Percentiles rank a stretch among this genome's conserved stretches.
phyloP scores from a whole-genome alignment of 37 sponge, comb jelly and placozoan species.

The Eunapius fragilis region DNA sequence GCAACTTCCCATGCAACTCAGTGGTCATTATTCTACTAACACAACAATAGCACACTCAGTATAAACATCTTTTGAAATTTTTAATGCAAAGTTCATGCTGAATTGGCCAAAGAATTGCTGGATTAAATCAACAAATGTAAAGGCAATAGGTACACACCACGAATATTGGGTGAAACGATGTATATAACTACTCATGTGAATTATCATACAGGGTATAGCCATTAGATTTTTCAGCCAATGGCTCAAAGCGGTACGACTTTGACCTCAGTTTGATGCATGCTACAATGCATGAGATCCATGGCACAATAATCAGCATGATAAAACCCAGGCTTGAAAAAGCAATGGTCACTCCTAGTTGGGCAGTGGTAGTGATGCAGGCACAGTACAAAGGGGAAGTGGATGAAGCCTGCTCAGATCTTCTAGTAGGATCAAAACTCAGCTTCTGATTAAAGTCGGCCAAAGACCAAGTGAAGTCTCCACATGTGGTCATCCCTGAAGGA shows the following conservation, averaged over 20 bases:
- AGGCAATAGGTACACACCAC: no score
- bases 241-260: neutral
- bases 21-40: no score
- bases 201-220: neutral
- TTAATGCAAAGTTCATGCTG: no score
- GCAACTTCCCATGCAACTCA: no score
- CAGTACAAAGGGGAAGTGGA: neutral
- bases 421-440: neutral
- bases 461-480: slow-evolving; percentile 11
- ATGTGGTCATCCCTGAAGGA: slow-evolving; percentile 1
- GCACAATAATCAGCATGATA: neutral
- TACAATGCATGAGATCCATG: neutral
- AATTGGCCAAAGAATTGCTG: no score
- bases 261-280: neutral
- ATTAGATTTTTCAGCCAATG: neutral
- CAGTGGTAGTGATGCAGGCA: neutral
- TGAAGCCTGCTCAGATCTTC: neutral
- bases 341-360: neutral
- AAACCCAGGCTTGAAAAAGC: neutral
- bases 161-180: no score
- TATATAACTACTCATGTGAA: neutral
- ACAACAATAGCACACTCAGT: no score
- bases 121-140: no score
- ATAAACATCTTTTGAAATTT: no score
- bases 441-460: slow-evolving; percentile 3